Percentiles rank a stretch among this genome's conserved stretches.
Evolutionary conservation across 2,888 invertebrate species (phyloP).

Genomic region (Sceliomorpha sp.): DNA sequence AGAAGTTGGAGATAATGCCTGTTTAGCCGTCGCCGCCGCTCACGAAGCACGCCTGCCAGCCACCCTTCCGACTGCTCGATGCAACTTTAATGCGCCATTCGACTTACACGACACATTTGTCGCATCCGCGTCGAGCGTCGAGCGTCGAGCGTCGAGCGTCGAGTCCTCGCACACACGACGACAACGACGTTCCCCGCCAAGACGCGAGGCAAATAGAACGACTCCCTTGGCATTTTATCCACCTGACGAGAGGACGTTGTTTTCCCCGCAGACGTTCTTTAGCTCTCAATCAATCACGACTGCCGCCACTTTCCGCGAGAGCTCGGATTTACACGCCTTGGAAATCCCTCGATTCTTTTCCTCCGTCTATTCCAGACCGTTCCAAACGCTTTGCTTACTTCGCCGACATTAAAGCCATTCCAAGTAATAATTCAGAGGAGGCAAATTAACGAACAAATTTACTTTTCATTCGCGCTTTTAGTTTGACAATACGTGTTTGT

Average conservation of each 20-base stretch:
- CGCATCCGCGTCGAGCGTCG: constrained; percentile 42
- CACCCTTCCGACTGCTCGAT: constrained; percentile 61
- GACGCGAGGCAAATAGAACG: constrained; percentile 23
- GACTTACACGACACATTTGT: constrained; percentile 63
- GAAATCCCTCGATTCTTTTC: constrained; percentile 46
- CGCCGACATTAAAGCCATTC: constrained; percentile 16
- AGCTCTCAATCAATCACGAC: constrained; percentile 64
- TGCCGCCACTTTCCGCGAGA: constrained; percentile 52
- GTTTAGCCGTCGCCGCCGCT: constrained; percentile 64
- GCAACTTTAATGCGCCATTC: constrained; percentile 72
- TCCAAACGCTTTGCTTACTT: constrained; percentile 26
- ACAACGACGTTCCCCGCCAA: no score
- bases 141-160: no score
- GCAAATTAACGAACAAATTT: no score
- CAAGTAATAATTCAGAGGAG: no score
- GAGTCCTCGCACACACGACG: constrained; percentile 23
- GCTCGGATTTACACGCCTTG: constrained; percentile 57
- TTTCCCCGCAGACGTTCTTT: constrained; percentile 49
- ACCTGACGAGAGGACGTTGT: constrained; percentile 40
- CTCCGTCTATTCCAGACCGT: constrained; percentile 28
- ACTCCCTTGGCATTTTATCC: constrained; percentile 48
- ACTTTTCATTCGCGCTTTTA: constrained; percentile 18
- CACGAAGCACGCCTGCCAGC: constrained; percentile 58
- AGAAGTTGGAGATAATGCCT: constrained; percentile 63
- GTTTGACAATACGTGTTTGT: no score